These are phyloP conservation scores for Omphaloscelis lunosa DNA, from an alignment of 2,888 invertebrate genomes.

Conservation along the genomic window DNA sequence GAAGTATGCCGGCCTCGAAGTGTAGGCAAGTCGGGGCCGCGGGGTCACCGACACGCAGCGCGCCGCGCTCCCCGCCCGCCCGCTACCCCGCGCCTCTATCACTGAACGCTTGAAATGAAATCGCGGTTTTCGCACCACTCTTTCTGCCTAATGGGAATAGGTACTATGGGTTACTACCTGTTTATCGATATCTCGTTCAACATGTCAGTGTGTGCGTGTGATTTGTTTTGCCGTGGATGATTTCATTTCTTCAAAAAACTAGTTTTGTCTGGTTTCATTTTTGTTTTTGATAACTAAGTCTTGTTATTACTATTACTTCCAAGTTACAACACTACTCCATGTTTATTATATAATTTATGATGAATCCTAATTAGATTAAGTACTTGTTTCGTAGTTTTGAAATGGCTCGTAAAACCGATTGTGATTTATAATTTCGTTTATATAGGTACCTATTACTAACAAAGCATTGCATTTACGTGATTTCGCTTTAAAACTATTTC, in stretches of 20 bases:
- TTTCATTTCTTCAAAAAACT: slow-evolving; percentile 38
- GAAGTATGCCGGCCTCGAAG: slow-evolving; percentile 77
- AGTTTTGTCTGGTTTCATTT: slow-evolving; percentile 40
- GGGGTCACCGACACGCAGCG: slow-evolving; percentile 87
- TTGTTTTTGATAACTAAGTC: not conserved
- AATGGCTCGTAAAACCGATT: not conserved
- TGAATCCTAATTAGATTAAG: not conserved
- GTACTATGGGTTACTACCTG: slow-evolving; percentile 24
- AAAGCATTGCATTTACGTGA: not conserved
- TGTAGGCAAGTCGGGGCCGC: slow-evolving; percentile 83
- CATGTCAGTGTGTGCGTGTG: slow-evolving; percentile 47
- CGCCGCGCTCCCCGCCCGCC: slow-evolving; percentile 68
- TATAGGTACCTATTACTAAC: not conserved
- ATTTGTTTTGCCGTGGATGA: slow-evolving; percentile 28
- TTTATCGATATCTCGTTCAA: slow-evolving; percentile 31
- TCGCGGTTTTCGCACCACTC: slow-evolving; percentile 64
- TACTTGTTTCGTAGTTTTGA: not conserved
- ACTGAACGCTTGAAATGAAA: slow-evolving; percentile 72
- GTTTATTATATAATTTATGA: not conserved
- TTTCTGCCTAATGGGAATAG: slow-evolving; percentile 55
- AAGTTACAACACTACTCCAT: slow-evolving; percentile 1
- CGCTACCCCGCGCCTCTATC: slow-evolving; percentile 67
- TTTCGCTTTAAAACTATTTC: not conserved
- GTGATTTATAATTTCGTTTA: not conserved
- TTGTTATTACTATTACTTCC: slow-evolving; percentile 19